Evolutionary conservation across 2,888 invertebrate species (phyloP).

Genomic region (Aspidiotus rigidus): DNA sequence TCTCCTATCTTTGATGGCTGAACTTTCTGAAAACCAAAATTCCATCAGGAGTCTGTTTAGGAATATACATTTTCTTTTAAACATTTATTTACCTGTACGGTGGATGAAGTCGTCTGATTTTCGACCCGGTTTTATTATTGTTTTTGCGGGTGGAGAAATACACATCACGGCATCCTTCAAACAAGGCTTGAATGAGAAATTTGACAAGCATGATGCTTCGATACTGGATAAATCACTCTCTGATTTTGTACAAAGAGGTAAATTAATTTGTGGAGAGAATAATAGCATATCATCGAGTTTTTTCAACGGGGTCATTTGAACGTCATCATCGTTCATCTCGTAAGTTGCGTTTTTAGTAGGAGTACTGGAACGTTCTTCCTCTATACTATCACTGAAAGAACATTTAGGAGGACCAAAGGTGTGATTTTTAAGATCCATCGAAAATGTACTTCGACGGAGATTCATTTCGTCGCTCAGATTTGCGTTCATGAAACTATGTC

Average conservation of each 20-base stretch:
- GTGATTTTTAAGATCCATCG: conserved; percentile 3
- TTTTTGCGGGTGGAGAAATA: conserved; percentile 23
- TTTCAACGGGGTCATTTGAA: conserved; percentile 11
- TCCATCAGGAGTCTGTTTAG: not conserved
- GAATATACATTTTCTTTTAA: not conserved
- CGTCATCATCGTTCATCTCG: conserved; percentile 9
- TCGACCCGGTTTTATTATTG: not conserved
- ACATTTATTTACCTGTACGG: conserved; percentile 10
- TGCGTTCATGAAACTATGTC: not conserved
- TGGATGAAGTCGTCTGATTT: conserved; percentile 11
- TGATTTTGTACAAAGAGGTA: not conserved
- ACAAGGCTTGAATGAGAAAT: not conserved
- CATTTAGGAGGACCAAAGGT: not conserved
- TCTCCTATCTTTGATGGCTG: conserved; percentile 8
- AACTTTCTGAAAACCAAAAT: conserved; percentile 15
- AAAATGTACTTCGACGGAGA: conserved; percentile 18
- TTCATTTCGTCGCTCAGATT: conserved; percentile 1
- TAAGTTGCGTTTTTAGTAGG: conserved; percentile 12
- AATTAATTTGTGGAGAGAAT: not conserved
- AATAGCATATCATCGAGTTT: conserved; percentile 1
- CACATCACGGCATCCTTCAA: conserved; percentile 14
- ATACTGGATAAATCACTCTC: not conserved
- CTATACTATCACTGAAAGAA: conserved; percentile 3
- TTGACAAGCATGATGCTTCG: not conserved
- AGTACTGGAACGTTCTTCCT: not conserved